These are phyloP conservation scores for Morus bassanus DNA, from an alignment of 2,797 vertebrate genomes.

Conservation along the genomic window DNA sequence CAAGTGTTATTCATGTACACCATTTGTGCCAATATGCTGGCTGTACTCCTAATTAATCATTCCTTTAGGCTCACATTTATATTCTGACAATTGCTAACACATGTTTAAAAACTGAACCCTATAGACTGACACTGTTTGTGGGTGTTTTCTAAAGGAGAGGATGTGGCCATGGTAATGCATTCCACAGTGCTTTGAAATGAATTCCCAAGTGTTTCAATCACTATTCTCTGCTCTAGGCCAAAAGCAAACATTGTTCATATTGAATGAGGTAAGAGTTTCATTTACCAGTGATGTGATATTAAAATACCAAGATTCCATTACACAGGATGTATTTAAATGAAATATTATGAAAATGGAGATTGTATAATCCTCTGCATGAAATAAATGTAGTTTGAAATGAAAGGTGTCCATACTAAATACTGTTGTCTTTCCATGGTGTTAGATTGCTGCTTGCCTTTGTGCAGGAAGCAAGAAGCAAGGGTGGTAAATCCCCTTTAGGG, in stretches of 20 bases:
- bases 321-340: not conserved
- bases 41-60: conserved; percentile 48
- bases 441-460: not conserved
- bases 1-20: conserved; percentile 8
- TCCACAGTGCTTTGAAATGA: conserved; percentile 36
- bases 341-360: not conserved
- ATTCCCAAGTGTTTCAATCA: conserved; percentile 39
- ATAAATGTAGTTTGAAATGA: not conserved
- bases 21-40: conserved; percentile 26
- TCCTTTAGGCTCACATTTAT: conserved; percentile 35
- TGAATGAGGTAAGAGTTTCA: conserved; percentile 2
- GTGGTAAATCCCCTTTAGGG: not conserved
- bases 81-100: not conserved
- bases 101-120: not conserved
- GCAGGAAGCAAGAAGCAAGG: not conserved
- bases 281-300: not conserved
- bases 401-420: not conserved
- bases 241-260: conserved; percentile 38
- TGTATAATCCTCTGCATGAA: not conserved
- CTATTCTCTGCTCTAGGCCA: not conserved
- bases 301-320: conserved; percentile 18
- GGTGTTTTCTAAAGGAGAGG: not conserved
- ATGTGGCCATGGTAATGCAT: not conserved
- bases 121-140: not conserved
- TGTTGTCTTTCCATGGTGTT: not conserved